These are phyloP conservation scores for Ursus arctos DNA, from an alignment of 2,113 vertebrate species.

Conservation along the genomic window DNA sequence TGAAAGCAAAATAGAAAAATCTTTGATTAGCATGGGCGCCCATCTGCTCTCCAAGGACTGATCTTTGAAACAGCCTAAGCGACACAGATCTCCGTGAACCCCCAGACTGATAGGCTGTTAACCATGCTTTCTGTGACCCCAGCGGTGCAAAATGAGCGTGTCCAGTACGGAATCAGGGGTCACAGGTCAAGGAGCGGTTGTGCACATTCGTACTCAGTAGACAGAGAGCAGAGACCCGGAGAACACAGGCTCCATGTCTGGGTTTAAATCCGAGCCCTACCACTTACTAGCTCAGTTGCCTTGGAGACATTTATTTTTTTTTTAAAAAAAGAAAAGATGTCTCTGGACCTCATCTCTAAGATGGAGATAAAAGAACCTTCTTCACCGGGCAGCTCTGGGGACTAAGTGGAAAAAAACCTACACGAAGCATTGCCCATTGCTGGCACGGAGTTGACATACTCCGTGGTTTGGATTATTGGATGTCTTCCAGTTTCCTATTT, in stretches of 20 bases:
- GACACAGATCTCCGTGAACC: neutral
- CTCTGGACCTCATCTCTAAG: neutral
- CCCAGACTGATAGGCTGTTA: neutral
- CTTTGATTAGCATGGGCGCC: neutral
- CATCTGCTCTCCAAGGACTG: neutral
- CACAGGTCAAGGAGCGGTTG: neutral
- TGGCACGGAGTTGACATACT: neutral
- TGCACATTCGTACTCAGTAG: neutral
- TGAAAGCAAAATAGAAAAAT: slow-evolving; percentile 21
- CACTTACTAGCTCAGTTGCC: neutral
- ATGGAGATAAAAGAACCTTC: neutral
- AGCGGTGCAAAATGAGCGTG: neutral
- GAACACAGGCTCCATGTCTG: neutral
- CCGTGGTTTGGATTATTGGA: neutral
- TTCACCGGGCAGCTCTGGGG: neutral
- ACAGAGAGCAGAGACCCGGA: neutral
- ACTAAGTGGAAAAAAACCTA: neutral
- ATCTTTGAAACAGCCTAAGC: neutral
- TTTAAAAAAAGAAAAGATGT: neutral
- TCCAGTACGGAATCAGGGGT: neutral
- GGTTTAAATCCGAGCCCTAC: neutral
- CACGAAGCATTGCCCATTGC: neutral
- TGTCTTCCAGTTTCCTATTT: neutral
- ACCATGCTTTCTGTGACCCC: neutral
- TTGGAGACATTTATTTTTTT: neutral